Evolutionary conservation across 2,888 invertebrate species (phyloP).

Genomic region (Agrochola circellaris): DNA sequence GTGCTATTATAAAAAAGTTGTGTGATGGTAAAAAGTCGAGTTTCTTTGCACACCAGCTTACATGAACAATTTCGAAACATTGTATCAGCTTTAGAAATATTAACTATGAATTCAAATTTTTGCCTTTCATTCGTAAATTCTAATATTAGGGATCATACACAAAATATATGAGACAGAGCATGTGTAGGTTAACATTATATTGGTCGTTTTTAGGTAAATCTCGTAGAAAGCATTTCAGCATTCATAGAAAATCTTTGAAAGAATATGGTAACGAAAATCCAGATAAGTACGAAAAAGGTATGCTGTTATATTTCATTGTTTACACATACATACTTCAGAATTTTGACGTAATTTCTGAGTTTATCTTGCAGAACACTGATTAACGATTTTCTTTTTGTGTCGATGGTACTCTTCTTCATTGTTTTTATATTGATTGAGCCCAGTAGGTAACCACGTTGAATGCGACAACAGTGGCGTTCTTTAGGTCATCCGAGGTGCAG

Average conservation of each 20-base stretch:
- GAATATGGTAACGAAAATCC: background rate
- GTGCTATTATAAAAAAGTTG: background rate
- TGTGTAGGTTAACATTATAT: background rate
- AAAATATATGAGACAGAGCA: conserved; percentile 43
- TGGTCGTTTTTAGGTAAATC: conserved; percentile 12
- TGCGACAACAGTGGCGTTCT: no score
- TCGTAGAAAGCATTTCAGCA: background rate
- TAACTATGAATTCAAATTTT: conserved; percentile 57
- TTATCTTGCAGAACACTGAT: background rate
- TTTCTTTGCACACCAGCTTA: conserved; percentile 65
- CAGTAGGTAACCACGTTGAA: no score
- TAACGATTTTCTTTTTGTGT: no score
- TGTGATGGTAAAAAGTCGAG: background rate
- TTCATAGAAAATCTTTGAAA: background rate
- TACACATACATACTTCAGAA: background rate
- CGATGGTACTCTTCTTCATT: no score
- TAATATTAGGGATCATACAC: conserved; percentile 54
- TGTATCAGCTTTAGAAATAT: conserved; percentile 60
- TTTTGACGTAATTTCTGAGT: background rate
- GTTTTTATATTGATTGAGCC: no score
- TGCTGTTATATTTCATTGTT: background rate
- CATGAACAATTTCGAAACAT: conserved; percentile 64
- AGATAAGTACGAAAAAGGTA: background rate
- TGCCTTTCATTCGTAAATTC: conserved; percentile 64
- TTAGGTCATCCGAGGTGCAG: no score